phyloP scores from a whole-genome alignment of 2,113 vertebrate species.

The Abramis brama region DNA sequence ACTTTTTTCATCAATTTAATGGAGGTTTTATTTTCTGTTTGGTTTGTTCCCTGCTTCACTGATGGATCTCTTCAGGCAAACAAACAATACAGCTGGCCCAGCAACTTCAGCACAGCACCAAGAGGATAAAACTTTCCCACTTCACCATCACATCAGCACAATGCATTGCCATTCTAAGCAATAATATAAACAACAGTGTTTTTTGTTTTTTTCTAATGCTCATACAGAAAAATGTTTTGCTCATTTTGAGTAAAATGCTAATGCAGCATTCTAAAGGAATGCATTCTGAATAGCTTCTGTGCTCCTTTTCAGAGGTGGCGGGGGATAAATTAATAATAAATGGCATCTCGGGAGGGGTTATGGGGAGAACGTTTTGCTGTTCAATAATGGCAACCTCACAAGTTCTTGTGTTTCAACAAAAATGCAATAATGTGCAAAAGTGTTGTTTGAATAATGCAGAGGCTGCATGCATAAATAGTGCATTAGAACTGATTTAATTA shows the following conservation, averaged over 20 bases:
- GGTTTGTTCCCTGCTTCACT: constrained; percentile 1
- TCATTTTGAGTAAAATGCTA: constrained; percentile 67
- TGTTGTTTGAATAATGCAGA: constrained; percentile 79
- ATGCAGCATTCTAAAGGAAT: constrained; percentile 68
- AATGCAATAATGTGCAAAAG: constrained; percentile 78
- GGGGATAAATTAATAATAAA: constrained; percentile 75
- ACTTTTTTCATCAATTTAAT: constrained; percentile 11
- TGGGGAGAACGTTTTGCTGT: constrained; percentile 52
- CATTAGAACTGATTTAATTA: constrained; percentile 82
- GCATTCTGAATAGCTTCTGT: constrained; percentile 62
- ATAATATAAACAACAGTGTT: constrained; percentile 37
- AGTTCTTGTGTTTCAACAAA: constrained; percentile 70
- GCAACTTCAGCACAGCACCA: constrained; percentile 20
- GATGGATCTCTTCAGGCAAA: constrained; percentile 16
- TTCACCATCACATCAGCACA: constrained; percentile 31
- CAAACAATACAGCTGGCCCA: constrained; percentile 21
- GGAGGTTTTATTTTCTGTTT: constrained; percentile 28
- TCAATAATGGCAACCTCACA: constrained; percentile 68
- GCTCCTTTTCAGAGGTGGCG: constrained; percentile 48
- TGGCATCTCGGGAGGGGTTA: constrained; percentile 65
- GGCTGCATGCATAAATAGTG: constrained; percentile 78
- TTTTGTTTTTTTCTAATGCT: constrained; percentile 56
- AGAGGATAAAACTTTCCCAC: constrained; percentile 17
- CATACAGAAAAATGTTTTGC: constrained; percentile 67
- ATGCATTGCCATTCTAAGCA: constrained; percentile 32